Evolutionary conservation across 2,797 vertebrate species (phyloP).

Genomic region (Sebastes vulpes): DNA sequence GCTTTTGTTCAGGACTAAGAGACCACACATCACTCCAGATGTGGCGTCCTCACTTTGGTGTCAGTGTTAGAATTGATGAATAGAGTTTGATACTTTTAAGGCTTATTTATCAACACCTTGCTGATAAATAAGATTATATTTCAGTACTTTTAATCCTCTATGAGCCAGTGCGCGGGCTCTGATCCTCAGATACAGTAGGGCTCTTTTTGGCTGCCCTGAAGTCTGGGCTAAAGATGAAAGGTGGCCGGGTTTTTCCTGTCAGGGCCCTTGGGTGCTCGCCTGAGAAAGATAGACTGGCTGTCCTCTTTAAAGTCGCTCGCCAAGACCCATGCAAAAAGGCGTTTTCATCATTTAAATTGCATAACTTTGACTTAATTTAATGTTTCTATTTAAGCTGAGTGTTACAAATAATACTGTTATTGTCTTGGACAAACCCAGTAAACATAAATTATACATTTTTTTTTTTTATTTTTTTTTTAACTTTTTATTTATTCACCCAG

Average conservation of each 20-base stretch:
- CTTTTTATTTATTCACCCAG: too few relatives aligned
- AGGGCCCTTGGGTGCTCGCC: neutral
- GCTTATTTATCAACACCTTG: neutral
- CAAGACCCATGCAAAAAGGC: neutral
- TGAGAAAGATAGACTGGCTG: neutral
- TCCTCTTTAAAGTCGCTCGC: constrained; percentile 1
- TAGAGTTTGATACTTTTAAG: neutral
- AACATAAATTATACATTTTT: neutral
- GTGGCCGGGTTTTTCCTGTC: constrained; percentile 13
- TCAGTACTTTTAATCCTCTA: neutral
- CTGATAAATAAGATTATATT: neutral
- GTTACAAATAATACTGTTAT: neutral
- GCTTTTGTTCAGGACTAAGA: neutral
- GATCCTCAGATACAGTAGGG: constrained; percentile 9
- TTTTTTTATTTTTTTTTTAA: too few relatives aligned
- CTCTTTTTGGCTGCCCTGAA: constrained; percentile 3
- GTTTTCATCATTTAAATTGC: neutral
- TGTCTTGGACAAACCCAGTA: neutral
- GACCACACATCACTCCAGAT: neutral
- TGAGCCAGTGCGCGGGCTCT: neutral
- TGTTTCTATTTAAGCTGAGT: neutral
- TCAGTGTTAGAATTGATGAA: neutral
- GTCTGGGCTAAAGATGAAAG: constrained; percentile 35
- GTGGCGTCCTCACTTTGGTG: neutral
- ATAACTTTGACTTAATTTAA: neutral